Conservation (phyloP, 2,113 vertebrate species). For the Tichodroma muraria region DNA sequence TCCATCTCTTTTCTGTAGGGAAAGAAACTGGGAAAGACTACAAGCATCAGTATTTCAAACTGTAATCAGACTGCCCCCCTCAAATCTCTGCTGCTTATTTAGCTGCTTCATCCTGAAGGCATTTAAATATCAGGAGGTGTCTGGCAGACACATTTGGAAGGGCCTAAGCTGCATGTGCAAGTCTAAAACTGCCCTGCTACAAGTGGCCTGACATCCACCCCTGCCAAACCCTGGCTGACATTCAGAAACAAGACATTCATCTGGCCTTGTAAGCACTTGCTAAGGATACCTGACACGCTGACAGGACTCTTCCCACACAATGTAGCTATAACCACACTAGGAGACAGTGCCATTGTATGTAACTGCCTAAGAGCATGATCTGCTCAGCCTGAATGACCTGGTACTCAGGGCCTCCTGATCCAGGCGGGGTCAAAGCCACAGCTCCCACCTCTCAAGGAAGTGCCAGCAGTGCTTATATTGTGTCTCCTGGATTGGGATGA, state of each 20-base stretch:
- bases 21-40: neutral
- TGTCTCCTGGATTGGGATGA: neutral
- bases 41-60: neutral
- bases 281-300: neutral
- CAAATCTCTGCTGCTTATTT: neutral
- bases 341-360: fast-evolving
- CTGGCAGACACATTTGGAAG: neutral
- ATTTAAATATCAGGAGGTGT: neutral
- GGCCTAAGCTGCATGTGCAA: neutral
- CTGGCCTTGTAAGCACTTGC: neutral
- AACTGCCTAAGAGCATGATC: fast-evolving
- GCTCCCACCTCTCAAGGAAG: neutral
- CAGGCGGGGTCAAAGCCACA: neutral
- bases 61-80: neutral
- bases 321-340: neutral
- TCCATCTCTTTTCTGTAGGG: neutral
- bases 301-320: neutral
- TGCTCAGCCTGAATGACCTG: neutral
- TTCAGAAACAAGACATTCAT: neutral
- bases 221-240: neutral
- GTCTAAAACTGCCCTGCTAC: neutral
- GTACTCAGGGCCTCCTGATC: neutral
- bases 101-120: neutral
- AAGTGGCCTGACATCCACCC: neutral
- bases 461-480: neutral